These are phyloP conservation scores for Platygyra sinensis DNA, from an alignment of 64 coral and sea anemone species.

Conservation along the genomic window DNA sequence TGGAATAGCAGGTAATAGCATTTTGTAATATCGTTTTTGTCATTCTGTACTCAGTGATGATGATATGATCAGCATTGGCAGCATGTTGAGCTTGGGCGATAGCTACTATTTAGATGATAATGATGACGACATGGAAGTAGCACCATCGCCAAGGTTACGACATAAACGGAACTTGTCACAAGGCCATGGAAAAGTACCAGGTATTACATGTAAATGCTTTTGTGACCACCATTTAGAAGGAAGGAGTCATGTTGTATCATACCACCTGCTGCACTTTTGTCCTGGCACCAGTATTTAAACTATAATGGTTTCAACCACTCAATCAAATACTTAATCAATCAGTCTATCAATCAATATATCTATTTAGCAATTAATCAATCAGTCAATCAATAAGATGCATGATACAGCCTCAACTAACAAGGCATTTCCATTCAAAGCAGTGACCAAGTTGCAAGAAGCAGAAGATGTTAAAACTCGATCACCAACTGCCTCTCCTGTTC, in stretches of 20 bases:
- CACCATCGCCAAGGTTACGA: constrained; percentile 9
- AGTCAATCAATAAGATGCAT: background rate
- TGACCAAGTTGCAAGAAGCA: background rate
- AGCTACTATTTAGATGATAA: constrained; percentile 58
- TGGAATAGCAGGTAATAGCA: background rate
- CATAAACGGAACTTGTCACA: constrained; percentile 33
- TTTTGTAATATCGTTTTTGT: background rate
- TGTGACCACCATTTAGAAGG: no score
- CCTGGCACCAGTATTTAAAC: no score
- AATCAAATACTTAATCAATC: no score
- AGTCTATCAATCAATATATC: no score
- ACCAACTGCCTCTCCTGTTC: constrained; percentile 9
- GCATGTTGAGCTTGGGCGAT: constrained; percentile 90
- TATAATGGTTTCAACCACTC: no score
- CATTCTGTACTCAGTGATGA: constrained; percentile 56
- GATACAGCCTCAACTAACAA: background rate
- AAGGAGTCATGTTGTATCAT: no score
- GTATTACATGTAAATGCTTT: background rate
- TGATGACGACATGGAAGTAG: constrained; percentile 66
- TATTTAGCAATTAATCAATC: background rate
- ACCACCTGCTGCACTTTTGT: no score
- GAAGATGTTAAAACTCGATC: background rate
- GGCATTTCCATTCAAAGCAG: background rate
- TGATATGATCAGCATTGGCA: constrained; percentile 93
- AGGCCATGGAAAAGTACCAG: constrained; percentile 13